These are phyloP conservation scores for Plotosus lineatus DNA, from an alignment of 2,113 vertebrate genomes.

Conservation along the genomic window DNA sequence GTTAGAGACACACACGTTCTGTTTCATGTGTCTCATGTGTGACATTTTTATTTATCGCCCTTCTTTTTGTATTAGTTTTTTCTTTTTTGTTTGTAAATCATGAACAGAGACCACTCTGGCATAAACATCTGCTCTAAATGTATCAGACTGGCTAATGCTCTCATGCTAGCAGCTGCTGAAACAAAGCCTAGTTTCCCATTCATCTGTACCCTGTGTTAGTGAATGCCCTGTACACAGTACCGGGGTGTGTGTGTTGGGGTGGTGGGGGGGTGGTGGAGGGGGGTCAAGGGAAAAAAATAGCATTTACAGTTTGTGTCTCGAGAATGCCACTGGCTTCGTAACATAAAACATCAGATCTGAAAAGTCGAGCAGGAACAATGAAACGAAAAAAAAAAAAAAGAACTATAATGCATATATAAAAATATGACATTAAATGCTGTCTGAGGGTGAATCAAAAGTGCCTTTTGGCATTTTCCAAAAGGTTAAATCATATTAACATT, in stretches of 20 bases:
- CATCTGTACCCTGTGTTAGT: slow-evolving; percentile 60
- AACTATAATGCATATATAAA: too few species aligned
- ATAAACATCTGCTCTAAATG: slow-evolving; percentile 62
- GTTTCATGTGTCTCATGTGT: neutral
- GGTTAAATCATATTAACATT: neutral
- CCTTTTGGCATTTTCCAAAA: neutral
- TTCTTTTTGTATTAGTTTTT: neutral
- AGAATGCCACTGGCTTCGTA: slow-evolving; percentile 38
- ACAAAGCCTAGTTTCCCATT: slow-evolving; percentile 73
- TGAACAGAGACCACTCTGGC: slow-evolving; percentile 60
- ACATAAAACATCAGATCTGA: slow-evolving; percentile 2
- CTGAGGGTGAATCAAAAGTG: neutral
- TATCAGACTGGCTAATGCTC: slow-evolving; percentile 20
- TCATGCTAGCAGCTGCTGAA: slow-evolving; percentile 73
- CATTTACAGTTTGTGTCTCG: slow-evolving; percentile 53
- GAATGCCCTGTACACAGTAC: slow-evolving; percentile 48
- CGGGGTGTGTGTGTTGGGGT: too few species aligned
- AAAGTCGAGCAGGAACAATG: neutral
- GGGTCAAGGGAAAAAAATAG: too few species aligned
- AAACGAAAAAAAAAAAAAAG: too few species aligned
- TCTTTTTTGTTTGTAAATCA: neutral
- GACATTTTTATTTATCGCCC: neutral
- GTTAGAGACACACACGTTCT: too few species aligned
- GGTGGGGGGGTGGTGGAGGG: too few species aligned
- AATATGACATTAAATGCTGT: too few species aligned